Percentiles rank a stretch among this genome's conserved stretches.
phyloP scores from a whole-genome alignment of 2,888 invertebrate species.

The Coronaproctus castanopsis region DNA sequence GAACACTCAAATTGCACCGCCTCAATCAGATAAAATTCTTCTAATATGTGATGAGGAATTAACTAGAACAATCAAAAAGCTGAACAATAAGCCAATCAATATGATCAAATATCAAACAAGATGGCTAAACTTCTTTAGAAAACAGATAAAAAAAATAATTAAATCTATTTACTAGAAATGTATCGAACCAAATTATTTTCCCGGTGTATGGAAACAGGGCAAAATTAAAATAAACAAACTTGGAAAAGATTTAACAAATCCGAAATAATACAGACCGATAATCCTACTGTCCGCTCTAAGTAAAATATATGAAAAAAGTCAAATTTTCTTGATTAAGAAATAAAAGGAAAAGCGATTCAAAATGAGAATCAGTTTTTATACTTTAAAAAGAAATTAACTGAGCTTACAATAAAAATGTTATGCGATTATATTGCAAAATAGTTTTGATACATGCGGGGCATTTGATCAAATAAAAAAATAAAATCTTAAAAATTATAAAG shows the following conservation, averaged over 20 bases:
- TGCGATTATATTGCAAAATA: too few species aligned
- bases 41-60: background rate
- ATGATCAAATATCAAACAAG: background rate
- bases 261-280: background rate
- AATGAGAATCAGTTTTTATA: too few species aligned
- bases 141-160: background rate
- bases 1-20: background rate
- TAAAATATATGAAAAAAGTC: too few species aligned
- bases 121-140: background rate
- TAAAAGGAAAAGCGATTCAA: too few species aligned
- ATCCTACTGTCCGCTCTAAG: background rate
- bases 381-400: too few species aligned
- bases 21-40: background rate
- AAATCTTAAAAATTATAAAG: too few species aligned
- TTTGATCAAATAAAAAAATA: too few species aligned
- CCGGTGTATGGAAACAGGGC: background rate
- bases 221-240: background rate
- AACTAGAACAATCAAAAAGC: background rate
- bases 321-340: too few species aligned
- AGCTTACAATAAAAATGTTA: too few species aligned
- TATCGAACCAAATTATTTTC: background rate
- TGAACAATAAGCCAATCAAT: background rate
- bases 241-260: background rate
- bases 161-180: background rate
- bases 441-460: too few species aligned